A percentile compares a stretch with the other conserved stretches of the same genome.
These are phyloP conservation scores for Podarcis raffonei DNA, from an alignment of 2,113 vertebrate species.

Conservation along the genomic window DNA sequence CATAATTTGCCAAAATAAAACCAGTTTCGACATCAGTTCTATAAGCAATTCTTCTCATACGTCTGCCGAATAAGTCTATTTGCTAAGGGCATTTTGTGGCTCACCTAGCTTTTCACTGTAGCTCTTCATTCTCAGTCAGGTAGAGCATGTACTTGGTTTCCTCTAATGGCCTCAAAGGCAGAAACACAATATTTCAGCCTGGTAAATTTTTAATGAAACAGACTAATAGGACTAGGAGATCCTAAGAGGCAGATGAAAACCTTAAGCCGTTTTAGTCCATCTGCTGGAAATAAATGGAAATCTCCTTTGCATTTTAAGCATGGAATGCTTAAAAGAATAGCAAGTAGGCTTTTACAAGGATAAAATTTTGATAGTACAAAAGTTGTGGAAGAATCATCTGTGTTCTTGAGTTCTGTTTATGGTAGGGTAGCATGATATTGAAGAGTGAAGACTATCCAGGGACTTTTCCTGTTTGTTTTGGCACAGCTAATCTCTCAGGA, in stretches of 20 bases:
- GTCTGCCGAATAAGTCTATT: neutral
- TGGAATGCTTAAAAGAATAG: neutral
- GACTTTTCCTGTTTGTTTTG: neutral
- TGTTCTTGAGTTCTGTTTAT: neutral
- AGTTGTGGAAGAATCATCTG: neutral
- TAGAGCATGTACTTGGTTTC: neutral
- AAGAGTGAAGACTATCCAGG: neutral
- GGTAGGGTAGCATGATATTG: neutral
- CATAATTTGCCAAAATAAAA: neutral
- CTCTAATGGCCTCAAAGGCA: neutral
- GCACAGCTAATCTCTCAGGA: neutral
- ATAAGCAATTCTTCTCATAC: neutral
- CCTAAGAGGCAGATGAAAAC: neutral
- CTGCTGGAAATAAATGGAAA: neutral
- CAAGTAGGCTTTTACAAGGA: neutral
- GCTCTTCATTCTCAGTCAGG: neutral
- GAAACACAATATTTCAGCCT: slow-evolving; percentile 5
- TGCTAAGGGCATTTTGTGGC: neutral
- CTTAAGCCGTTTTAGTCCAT: neutral
- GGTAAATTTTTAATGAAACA: slow-evolving; percentile 9
- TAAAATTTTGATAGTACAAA: neutral
- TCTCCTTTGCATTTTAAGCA: neutral
- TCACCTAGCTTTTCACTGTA: neutral
- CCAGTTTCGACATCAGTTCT: neutral
- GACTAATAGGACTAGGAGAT: neutral